These are phyloP conservation scores for Halesus radiatus DNA, from an alignment of 1,140 invertebrate genomes.

Conservation along the genomic window DNA sequence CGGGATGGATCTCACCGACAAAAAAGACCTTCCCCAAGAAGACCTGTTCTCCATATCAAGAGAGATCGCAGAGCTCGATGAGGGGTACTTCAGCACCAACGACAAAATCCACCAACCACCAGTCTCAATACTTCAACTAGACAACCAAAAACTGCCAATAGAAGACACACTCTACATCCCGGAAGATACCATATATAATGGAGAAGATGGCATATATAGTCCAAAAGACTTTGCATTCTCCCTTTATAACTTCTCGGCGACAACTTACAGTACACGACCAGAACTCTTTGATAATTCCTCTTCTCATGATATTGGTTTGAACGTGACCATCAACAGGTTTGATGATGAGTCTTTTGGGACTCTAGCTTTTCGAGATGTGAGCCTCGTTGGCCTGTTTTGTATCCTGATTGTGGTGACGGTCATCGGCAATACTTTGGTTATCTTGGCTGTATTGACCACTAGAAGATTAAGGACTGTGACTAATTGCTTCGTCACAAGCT, in stretches of 20 bases:
- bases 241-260: slow-evolving; percentile 1
- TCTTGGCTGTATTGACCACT: slow-evolving; percentile 92
- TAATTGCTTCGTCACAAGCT: slow-evolving; percentile 94
- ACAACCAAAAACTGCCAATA: not conserved
- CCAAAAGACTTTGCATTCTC: slow-evolving; percentile 7
- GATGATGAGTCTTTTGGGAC: not conserved
- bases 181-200: slow-evolving; percentile 3
- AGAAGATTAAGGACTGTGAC: slow-evolving; percentile 91
- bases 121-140: not conserved
- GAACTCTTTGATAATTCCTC: slow-evolving; percentile 15
- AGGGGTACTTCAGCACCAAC: slow-evolving; percentile 21
- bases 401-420: slow-evolving; percentile 76
- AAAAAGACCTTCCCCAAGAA: not conserved
- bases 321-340: not conserved
- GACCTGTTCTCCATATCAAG: not conserved
- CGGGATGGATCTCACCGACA: slow-evolving; percentile 15
- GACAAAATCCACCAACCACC: not conserved
- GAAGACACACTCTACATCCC: not conserved
- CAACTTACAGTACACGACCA: slow-evolving; percentile 2
- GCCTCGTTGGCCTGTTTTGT: slow-evolving; percentile 69
- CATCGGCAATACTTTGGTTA: slow-evolving; percentile 91
- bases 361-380: slow-evolving; percentile 60
- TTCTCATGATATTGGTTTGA: not conserved
- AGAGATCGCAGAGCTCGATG: slow-evolving; percentile 20
- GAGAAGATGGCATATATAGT: not conserved